Conservation (phyloP, 2,888 invertebrate genomes). For the Mechanitis messenoides region DNA sequence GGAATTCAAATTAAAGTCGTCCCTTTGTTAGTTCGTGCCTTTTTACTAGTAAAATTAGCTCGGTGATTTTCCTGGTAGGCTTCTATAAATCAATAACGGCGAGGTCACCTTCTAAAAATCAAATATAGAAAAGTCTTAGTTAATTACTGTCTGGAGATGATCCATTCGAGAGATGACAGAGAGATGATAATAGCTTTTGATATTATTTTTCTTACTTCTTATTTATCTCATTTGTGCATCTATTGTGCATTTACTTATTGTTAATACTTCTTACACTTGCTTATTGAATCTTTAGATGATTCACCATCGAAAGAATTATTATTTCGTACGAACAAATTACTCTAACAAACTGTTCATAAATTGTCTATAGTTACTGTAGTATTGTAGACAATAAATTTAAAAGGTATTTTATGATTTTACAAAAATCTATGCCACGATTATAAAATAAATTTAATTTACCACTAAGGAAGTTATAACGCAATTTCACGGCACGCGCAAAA, state of each 20-base stretch:
- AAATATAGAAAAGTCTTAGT: not conserved
- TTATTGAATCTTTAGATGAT: no score
- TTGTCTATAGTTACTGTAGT: no score
- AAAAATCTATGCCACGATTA: not conserved
- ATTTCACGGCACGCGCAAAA: constrained; percentile 22
- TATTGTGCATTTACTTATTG: not conserved
- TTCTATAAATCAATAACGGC: not conserved
- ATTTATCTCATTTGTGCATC: no score
- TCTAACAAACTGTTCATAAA: no score
- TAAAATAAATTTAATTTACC: not conserved
- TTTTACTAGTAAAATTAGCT: no score
- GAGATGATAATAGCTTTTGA: not conserved
- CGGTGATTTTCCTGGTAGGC: no score
- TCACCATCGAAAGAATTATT: no score
- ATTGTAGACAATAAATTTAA: no score
- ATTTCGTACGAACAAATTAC: no score
- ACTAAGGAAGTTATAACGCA: constrained; percentile 11
- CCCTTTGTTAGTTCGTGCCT: no score
- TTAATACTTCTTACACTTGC: not conserved
- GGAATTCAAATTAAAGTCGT: no score
- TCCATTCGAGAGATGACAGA: not conserved
- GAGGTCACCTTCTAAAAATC: not conserved
- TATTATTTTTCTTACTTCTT: not conserved
- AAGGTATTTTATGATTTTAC: not conserved
- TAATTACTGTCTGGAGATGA: constrained; percentile 1